These are phyloP conservation scores for Dysidea cf. avara DNA, from an alignment of 37 sponge, comb jelly and placozoan species.

Conservation along the genomic window DNA sequence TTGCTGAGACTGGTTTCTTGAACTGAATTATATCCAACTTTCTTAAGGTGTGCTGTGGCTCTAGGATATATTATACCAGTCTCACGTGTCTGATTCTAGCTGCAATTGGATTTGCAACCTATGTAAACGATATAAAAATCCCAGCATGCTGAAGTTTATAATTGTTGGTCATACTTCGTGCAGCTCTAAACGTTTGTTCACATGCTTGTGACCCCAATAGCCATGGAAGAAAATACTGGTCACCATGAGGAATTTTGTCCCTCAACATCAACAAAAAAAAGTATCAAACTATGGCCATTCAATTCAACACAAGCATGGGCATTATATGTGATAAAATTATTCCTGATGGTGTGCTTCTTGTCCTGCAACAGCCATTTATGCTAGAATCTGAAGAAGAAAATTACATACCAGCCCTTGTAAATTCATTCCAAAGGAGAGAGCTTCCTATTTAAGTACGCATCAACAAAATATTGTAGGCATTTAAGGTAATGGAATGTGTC, in stretches of 20 bases:
- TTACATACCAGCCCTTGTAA: background rate
- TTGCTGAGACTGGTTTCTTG: background rate
- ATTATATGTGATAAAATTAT: background rate
- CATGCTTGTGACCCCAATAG: constrained; percentile 57
- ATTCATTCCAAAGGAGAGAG: background rate
- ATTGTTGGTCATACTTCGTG: constrained; percentile 52
- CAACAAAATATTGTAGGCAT: background rate
- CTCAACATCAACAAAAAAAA: background rate
- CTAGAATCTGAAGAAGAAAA: background rate
- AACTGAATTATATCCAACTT: constrained; percentile 12
- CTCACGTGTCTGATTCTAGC: constrained; percentile 19
- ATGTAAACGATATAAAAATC: constrained; percentile 61
- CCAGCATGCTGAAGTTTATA: constrained; percentile 46
- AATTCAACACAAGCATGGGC: background rate
- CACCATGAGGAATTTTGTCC: background rate
- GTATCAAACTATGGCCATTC: background rate
- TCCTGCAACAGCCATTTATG: background rate
- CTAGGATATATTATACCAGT: constrained; percentile 42
- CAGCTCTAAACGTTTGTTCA: constrained; percentile 49
- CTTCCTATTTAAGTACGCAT: background rate
- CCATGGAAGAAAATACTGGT: constrained; percentile 50
- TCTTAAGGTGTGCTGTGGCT: constrained; percentile 2
- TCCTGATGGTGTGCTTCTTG: background rate
- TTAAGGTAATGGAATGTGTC: background rate
- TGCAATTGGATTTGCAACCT: constrained; percentile 29